A percentile compares a stretch with the other conserved stretches of the same genome.
Conservation (phyloP, 2,113 vertebrate genomes). For the Mormyrus iriodes region DNA sequence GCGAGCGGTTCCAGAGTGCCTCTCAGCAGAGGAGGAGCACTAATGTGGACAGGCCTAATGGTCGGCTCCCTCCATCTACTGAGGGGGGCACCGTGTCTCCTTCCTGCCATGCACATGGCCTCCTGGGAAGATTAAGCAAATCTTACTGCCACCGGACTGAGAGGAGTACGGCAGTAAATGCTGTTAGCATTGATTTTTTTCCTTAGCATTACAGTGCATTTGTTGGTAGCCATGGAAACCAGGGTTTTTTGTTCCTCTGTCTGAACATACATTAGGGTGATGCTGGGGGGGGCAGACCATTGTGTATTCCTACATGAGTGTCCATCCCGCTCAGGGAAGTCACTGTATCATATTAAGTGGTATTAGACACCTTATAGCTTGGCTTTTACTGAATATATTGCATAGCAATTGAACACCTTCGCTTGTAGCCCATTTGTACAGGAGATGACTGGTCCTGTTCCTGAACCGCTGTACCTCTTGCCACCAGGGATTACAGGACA, state of each 20-base stretch:
- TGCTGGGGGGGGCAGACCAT: background rate
- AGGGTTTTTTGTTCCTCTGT: background rate
- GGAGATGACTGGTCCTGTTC: background rate
- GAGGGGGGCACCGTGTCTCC: background rate
- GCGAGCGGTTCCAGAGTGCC: background rate
- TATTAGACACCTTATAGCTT: background rate
- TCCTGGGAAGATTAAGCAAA: conserved; percentile 9
- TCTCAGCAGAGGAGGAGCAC: background rate
- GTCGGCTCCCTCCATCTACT: background rate
- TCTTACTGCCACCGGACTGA: background rate
- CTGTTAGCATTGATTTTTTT: conserved; percentile 13
- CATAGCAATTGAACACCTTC: background rate
- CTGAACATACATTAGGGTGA: background rate
- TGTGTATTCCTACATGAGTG: background rate
- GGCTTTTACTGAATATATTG: background rate
- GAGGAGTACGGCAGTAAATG: background rate
- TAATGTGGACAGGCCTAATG: background rate
- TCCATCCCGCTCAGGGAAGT: background rate
- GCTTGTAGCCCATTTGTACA: background rate
- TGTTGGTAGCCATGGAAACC: conserved; percentile 14
- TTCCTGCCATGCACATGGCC: background rate
- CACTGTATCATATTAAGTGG: background rate
- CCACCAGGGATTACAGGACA: background rate
- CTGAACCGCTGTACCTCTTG: background rate
- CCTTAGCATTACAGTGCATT: conserved; percentile 10